These are phyloP conservation scores for Lepidurus apus DNA, from an alignment of 1,140 invertebrate species.

Conservation along the genomic window DNA sequence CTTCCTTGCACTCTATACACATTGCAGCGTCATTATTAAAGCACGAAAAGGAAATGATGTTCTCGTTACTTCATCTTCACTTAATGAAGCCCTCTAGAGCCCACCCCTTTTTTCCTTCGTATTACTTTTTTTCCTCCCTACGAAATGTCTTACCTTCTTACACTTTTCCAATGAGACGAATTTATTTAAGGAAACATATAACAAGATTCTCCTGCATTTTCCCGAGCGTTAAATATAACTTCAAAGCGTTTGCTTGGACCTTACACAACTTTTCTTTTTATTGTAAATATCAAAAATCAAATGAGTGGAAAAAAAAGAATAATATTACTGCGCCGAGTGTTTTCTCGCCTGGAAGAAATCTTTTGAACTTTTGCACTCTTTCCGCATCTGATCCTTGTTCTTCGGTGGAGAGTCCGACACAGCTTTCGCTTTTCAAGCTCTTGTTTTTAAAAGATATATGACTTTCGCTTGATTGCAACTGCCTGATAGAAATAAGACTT, in stretches of 20 bases:
- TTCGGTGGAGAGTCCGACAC: not conserved
- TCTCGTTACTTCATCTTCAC: slow-evolving; percentile 14
- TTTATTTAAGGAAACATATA: not conserved
- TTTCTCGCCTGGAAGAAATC: not conserved
- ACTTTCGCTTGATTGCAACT: slow-evolving; percentile 3
- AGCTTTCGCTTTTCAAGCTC: not conserved
- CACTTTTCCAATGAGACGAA: not conserved
- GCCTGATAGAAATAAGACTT: not conserved
- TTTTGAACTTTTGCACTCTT: not conserved
- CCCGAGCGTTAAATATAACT: not conserved
- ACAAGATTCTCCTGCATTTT: not conserved
- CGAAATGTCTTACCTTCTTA: too few relatives aligned
- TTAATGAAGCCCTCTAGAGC: slow-evolving; percentile 9
- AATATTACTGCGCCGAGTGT: too few relatives aligned
- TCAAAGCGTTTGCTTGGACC: too few relatives aligned
- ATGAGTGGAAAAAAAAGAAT: too few relatives aligned
- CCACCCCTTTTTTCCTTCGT: not conserved
- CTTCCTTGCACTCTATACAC: not conserved
- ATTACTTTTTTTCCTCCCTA: not conserved
- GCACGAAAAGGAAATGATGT: not conserved
- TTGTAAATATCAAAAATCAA: too few relatives aligned
- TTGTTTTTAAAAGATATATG: not conserved
- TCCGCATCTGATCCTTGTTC: not conserved
- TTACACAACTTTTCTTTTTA: too few relatives aligned
- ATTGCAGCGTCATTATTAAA: slow-evolving; percentile 4